Percentiles rank a stretch among this genome's conserved stretches.
Evolutionary conservation across 2,888 invertebrate genomes (phyloP).

Genomic region (Blera fallax): DNA sequence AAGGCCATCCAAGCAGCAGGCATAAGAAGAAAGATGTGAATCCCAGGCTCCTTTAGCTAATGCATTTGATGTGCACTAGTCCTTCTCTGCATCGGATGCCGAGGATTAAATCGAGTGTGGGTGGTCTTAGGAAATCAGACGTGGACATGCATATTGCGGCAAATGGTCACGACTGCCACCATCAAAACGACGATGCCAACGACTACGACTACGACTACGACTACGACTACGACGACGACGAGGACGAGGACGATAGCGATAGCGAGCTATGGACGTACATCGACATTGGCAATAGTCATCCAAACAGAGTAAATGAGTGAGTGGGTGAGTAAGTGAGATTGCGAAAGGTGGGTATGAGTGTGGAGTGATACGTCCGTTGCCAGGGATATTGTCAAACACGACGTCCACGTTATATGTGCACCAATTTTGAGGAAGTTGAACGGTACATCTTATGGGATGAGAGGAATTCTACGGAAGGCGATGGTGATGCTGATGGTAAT

Average conservation of each 20-base stretch:
- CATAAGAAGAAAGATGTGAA: slow-evolving; percentile 63
- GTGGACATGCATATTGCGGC: slow-evolving; percentile 68
- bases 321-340: slow-evolving; percentile 38
- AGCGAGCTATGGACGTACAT: slow-evolving; percentile 40
- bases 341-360: background rate
- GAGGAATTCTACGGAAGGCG: slow-evolving; percentile 49
- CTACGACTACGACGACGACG: slow-evolving; percentile 1
- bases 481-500: slow-evolving; percentile 48
- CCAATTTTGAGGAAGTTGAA: slow-evolving; percentile 63
- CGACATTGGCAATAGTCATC: slow-evolving; percentile 55
- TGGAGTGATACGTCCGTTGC: slow-evolving; percentile 42
- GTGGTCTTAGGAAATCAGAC: slow-evolving; percentile 70
- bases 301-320: slow-evolving; percentile 64
- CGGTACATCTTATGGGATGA: slow-evolving; percentile 50
- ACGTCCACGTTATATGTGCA: slow-evolving; percentile 46
- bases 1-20: slow-evolving; percentile 57
- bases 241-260: slow-evolving; percentile 6
- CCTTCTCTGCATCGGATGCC: slow-evolving; percentile 53
- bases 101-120: slow-evolving; percentile 70
- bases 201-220: slow-evolving; percentile 38
- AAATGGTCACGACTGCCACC: slow-evolving; percentile 58
- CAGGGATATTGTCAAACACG: slow-evolving; percentile 66
- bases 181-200: slow-evolving; percentile 38
- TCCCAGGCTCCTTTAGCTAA: slow-evolving; percentile 63
- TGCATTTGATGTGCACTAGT: slow-evolving; percentile 63